These are phyloP conservation scores for Drosophila vallismaia DNA, from an alignment of 2,888 invertebrate genomes.

Conservation along the genomic window DNA sequence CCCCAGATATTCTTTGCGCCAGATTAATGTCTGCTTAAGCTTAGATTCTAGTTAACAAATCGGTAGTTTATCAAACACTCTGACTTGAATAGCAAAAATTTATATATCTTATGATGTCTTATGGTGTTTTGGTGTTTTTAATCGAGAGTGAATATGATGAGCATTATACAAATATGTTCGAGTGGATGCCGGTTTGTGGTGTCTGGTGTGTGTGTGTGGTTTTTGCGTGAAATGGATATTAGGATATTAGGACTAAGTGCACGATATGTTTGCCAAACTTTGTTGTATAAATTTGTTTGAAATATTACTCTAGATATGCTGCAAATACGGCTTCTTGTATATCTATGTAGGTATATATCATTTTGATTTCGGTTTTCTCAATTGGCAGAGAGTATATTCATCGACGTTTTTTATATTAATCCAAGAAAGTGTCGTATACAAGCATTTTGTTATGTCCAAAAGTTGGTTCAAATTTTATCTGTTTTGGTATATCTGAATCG, in stretches of 20 bases:
- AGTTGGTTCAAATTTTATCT: conserved; percentile 54
- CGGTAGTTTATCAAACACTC: conserved; percentile 57
- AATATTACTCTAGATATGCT: conserved; percentile 46
- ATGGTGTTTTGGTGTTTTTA: conserved; percentile 34
- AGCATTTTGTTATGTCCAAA: conserved; percentile 63
- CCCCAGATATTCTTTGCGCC: conserved; percentile 12
- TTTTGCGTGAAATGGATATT: conserved; percentile 30
- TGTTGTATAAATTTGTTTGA: conserved; percentile 39
- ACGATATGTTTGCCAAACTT: conserved; percentile 72
- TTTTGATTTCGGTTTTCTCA: conserved; percentile 65
- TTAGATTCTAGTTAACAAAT: conserved; percentile 72
- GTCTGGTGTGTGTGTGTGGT: conserved; percentile 4
- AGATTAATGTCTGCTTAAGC: conserved; percentile 26
- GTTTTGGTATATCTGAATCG: conserved; percentile 45
- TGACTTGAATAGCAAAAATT: conserved; percentile 48
- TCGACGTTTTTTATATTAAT: conserved; percentile 36
- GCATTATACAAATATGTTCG: conserved; percentile 30
- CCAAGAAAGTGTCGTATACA: conserved; percentile 75
- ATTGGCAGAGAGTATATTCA: conserved; percentile 45
- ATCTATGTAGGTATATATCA: conserved; percentile 60
- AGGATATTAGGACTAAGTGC: conserved; percentile 62
- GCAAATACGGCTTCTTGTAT: conserved; percentile 40
- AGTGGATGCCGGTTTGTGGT: conserved; percentile 3
- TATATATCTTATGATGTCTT: conserved; percentile 39
- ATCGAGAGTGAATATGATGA: conserved; percentile 30